A percentile compares a stretch with the other conserved stretches of the same genome.
phyloP scores from a whole-genome alignment of 2,113 vertebrate species.

The Plecturocebus donacophilus region DNA sequence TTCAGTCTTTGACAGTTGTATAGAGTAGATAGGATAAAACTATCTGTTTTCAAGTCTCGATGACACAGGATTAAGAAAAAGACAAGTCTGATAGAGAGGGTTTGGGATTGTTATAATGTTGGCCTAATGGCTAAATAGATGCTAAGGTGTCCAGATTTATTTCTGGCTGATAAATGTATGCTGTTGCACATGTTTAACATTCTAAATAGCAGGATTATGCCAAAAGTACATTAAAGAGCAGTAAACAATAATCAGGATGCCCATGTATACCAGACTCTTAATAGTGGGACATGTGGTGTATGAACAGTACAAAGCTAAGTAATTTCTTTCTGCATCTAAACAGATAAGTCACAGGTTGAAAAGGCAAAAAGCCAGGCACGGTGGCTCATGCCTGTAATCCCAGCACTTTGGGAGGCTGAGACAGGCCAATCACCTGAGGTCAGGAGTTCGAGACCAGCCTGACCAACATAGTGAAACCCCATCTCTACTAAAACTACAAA shows the following conservation, averaged over 20 bases:
- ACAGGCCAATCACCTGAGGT: too few relatives aligned
- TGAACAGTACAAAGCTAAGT: neutral
- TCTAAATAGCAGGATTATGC: neutral
- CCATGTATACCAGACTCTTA: neutral
- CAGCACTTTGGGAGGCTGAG: too few relatives aligned
- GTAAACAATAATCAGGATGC: neutral
- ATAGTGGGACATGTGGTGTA: neutral
- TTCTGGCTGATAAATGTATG: neutral
- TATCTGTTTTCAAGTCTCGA: constrained; percentile 5
- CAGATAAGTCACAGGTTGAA: neutral
- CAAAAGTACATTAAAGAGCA: neutral
- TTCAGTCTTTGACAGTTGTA: neutral
- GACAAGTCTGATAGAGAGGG: neutral
- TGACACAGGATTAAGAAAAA: constrained; percentile 19
- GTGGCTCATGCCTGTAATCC: too few relatives aligned
- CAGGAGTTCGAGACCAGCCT: too few relatives aligned
- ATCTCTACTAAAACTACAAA: too few relatives aligned
- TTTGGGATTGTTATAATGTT: neutral
- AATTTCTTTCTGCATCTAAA: neutral
- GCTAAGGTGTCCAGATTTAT: neutral
- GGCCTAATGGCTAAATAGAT: neutral
- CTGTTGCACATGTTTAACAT: neutral
- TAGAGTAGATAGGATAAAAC: neutral
- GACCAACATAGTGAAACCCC: too few relatives aligned
- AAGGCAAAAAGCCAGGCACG: neutral